Base-by-base conservation (phyloP, 2,797 vertebrate species). In the Acipenser ruthenus region DNA sequence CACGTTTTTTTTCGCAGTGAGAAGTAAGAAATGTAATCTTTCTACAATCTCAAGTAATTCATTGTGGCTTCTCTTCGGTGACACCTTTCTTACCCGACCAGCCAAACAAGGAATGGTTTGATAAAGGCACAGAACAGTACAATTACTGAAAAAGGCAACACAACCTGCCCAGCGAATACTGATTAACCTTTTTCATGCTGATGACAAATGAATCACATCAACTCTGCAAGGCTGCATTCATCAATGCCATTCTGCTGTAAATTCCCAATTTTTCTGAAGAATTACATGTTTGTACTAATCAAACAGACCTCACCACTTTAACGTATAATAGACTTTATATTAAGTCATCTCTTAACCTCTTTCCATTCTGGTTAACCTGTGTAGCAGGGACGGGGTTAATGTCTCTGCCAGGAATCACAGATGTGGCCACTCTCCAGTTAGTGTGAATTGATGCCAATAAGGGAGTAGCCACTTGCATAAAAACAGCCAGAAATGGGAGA, bases 201-300 rank as follows among this genome's bases (percentile, higher is more conserved):
- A 70, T 80, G 87, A 87, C 83, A 90, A 89, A 89, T 82, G 88
- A 88, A 86, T 59, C 80, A 79, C 79, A 79, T 77, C 81, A 83
- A 79, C 72, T 67, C 67, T 50, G 70, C 74, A 76, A 64, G 74
- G 70, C 63, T 73, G 77, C 72, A 83, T 86, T 87, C 86, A 87
- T 83, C 79, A 81, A 72, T 55, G 66, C 64, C 77, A 63, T 68
- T 72, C 72, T 65, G 58, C 55, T 73, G 72, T 68, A 67, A 73
- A 70, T 62, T 67, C 68, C 75, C 71, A 73, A 69, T 72, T 64
- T 74, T 68, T 74, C 67, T 69, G 73, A 80, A 83, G 76, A 80
- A 85, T 77, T 75, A 83, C 49, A 72, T 76, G 69, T 83, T 80
- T 71, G 71, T 74, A 79, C 50, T 89, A 89, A 89, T 84, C 82